These are phyloP conservation scores for Diplodus sargus DNA, from an alignment of 2,797 vertebrate genomes.

Conservation along the genomic window DNA sequence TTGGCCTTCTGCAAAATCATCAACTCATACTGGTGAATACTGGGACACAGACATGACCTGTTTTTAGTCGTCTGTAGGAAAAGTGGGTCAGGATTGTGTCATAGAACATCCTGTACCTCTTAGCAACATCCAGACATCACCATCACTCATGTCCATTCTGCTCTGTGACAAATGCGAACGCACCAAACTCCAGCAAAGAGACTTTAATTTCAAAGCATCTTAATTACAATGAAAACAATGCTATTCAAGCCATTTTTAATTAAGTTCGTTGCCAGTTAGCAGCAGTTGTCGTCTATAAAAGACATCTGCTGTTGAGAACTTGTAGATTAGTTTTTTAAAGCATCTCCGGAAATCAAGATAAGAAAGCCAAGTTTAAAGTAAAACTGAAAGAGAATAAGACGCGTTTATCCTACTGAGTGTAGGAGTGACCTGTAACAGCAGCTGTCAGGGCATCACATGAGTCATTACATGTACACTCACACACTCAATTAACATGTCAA, in stretches of 20 bases:
- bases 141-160: background rate
- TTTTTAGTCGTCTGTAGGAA: background rate
- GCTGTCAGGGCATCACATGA: background rate
- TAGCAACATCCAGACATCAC: background rate
- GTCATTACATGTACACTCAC: background rate
- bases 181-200: background rate
- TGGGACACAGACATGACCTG: background rate
- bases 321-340: constrained; percentile 5
- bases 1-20: constrained; percentile 99
- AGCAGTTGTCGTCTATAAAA: constrained; percentile 8
- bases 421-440: background rate
- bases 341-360: background rate
- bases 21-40: constrained; percentile 87
- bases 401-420: background rate
- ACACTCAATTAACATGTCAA: background rate
- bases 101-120: background rate
- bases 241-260: background rate
- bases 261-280: background rate
- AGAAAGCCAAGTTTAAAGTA: background rate
- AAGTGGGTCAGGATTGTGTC: background rate
- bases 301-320: constrained; percentile 8
- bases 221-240: background rate
- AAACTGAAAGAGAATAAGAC: background rate
- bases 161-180: background rate
- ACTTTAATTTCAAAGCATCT: background rate